Evolutionary conservation across 2,888 invertebrate species (phyloP).

Genomic region (Cerceris ruficornis): DNA sequence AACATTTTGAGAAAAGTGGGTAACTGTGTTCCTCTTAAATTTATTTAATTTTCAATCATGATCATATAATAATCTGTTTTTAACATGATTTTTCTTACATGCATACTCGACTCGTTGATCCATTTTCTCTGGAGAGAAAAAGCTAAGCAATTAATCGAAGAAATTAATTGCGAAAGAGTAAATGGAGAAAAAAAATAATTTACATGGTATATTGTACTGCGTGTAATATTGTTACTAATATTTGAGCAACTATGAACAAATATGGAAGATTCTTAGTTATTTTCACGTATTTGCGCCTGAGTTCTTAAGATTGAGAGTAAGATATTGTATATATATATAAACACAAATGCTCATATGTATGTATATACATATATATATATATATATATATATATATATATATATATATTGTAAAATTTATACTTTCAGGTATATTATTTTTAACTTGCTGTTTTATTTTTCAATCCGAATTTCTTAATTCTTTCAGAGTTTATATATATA

Average conservation of each 20-base stretch:
- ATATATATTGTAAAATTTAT: conserved; percentile 31
- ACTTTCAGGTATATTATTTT: conserved; percentile 25
- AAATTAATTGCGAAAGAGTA: conserved; percentile 10
- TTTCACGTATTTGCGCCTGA: conserved; percentile 53
- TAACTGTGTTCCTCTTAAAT: conserved; percentile 31
- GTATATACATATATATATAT: conserved; percentile 35
- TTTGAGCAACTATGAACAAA: conserved; percentile 43
- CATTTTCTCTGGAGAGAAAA: conserved; percentile 16
- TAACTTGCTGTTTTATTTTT: neutral
- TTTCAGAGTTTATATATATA: neutral
- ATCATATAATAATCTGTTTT: neutral
- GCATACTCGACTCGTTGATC: conserved; percentile 42
- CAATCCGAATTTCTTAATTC: neutral
- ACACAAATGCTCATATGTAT: conserved; percentile 25
- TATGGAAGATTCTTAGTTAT: conserved; percentile 52
- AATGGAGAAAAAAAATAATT: conserved; percentile 6
- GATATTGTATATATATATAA: conserved; percentile 60
- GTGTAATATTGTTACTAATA: conserved; percentile 43
- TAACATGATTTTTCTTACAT: neutral
- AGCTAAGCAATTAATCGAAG: conserved; percentile 7
- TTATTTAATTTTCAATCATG: neutral
- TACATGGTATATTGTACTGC: conserved; percentile 27
- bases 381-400: conserved; percentile 34
- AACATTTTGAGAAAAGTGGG: neutral
- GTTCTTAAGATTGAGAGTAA: conserved; percentile 62